phyloP scores from a whole-genome alignment of 2,797 vertebrate genomes.

The Oryzias dopingdopingensis region DNA sequence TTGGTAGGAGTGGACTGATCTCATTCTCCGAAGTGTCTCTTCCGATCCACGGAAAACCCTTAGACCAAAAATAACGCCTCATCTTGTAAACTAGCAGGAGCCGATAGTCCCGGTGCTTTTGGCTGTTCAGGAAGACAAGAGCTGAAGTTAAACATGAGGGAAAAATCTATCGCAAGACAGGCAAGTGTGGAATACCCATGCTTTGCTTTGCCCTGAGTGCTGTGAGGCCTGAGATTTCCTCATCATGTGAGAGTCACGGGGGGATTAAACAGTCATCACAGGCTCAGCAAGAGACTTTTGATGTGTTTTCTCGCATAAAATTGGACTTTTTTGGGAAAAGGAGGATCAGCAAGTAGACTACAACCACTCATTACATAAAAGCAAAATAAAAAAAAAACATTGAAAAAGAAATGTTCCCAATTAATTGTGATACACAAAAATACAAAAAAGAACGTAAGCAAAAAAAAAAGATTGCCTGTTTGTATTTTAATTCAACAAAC shows the following conservation, averaged over 20 bases:
- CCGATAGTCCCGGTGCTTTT: conserved; percentile 14
- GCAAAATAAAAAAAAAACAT: background rate
- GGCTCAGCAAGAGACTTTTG: conserved; percentile 25
- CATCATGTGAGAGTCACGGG: conserved; percentile 81
- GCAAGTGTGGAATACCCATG: conserved; percentile 38
- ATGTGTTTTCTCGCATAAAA: conserved; percentile 2
- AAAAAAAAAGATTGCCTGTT: too few species aligned
- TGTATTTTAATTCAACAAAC: too few species aligned
- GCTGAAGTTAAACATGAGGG: conserved; percentile 8
- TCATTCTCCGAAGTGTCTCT: conserved; percentile 56
- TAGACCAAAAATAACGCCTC: conserved; percentile 42
- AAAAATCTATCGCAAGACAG: conserved; percentile 17
- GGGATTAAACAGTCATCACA: conserved; percentile 59
- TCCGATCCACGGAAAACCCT: conserved; percentile 41
- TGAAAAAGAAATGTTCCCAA: too few species aligned
- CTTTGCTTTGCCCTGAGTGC: conserved; percentile 44
- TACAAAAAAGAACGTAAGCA: too few species aligned
- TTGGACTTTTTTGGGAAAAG: background rate
- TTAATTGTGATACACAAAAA: too few species aligned
- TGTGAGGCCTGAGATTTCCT: conserved; percentile 43
- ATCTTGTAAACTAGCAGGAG: conserved; percentile 51
- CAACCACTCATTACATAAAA: background rate
- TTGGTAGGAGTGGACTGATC: conserved; percentile 78
- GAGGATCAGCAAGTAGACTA: background rate
- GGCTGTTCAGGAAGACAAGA: conserved; percentile 18